Evolutionary conservation across 2,888 invertebrate species (phyloP).

Genomic region (Philereme vetulata): DNA sequence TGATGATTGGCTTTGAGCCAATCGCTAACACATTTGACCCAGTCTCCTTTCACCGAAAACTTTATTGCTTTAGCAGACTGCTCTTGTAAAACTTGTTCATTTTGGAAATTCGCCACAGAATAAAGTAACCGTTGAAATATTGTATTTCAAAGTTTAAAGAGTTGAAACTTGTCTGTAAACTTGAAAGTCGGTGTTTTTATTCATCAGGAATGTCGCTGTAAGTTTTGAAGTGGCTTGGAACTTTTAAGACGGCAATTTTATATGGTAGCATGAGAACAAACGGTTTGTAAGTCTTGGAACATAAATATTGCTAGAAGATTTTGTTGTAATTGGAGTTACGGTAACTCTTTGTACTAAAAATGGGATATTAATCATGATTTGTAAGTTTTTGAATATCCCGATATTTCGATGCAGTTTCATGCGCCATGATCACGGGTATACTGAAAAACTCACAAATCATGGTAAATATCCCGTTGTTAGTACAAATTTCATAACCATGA

Average conservation of each 20-base stretch:
- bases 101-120: slow-evolving; percentile 53
- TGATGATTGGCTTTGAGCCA: no score
- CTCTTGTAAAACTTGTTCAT: slow-evolving; percentile 60
- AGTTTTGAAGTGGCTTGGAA: slow-evolving; percentile 29
- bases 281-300: not conserved
- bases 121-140: slow-evolving; percentile 56
- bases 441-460: no score
- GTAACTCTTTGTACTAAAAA: no score
- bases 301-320: no score
- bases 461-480: no score
- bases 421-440: no score
- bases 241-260: slow-evolving; percentile 25
- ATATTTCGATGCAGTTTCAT: no score
- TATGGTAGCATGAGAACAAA: slow-evolving; percentile 10
- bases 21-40: not conserved
- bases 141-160: slow-evolving; percentile 54
- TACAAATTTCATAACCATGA: no score
- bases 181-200: slow-evolving; percentile 38
- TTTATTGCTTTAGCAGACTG: slow-evolving; percentile 59
- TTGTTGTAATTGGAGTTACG: no score
- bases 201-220: slow-evolving; percentile 36
- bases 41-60: slow-evolving; percentile 41
- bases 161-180: slow-evolving; percentile 43
- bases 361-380: no score
- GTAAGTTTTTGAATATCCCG: no score